These are phyloP conservation scores for Mycalesis mineus DNA, from an alignment of 2,888 invertebrate species.

Conservation along the genomic window DNA sequence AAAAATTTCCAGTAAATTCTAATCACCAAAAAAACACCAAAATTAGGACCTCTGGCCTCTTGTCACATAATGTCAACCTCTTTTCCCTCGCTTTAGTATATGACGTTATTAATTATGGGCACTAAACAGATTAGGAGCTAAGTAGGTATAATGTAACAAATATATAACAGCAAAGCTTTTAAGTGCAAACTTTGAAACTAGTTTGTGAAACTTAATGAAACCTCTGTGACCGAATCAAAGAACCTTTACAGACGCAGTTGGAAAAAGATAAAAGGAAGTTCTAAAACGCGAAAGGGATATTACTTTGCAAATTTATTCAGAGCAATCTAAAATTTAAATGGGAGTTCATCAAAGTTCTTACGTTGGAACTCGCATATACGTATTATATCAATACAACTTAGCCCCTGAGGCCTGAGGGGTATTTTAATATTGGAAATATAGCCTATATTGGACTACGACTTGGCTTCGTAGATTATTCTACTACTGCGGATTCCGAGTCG, in stretches of 20 bases:
- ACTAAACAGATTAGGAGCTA: neutral
- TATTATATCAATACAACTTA: slow-evolving; percentile 7
- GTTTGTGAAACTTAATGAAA: slow-evolving; percentile 37
- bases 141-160: neutral
- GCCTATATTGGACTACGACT: neutral
- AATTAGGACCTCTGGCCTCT: too few species aligned
- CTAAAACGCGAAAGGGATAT: slow-evolving; percentile 52
- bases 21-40: too few species aligned
- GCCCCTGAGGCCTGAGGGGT: neutral
- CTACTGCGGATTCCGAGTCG: neutral
- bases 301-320: slow-evolving; percentile 68
- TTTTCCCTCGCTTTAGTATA: too few species aligned
- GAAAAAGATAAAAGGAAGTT: slow-evolving; percentile 42
- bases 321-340: slow-evolving; percentile 71
- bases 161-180: slow-evolving; percentile 1
- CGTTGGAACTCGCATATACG: slow-evolving; percentile 17
- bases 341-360: slow-evolving; percentile 65
- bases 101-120: too few species aligned
- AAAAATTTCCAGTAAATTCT: too few species aligned
- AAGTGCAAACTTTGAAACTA: slow-evolving; percentile 16
- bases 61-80: too few species aligned
- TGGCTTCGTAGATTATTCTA: neutral
- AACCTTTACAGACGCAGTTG: slow-evolving; percentile 28
- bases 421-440: slow-evolving; percentile 6
- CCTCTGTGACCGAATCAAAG: slow-evolving; percentile 32